phyloP scores from a whole-genome alignment of 2,888 invertebrate species.

The Lasioglossum marginatum region DNA sequence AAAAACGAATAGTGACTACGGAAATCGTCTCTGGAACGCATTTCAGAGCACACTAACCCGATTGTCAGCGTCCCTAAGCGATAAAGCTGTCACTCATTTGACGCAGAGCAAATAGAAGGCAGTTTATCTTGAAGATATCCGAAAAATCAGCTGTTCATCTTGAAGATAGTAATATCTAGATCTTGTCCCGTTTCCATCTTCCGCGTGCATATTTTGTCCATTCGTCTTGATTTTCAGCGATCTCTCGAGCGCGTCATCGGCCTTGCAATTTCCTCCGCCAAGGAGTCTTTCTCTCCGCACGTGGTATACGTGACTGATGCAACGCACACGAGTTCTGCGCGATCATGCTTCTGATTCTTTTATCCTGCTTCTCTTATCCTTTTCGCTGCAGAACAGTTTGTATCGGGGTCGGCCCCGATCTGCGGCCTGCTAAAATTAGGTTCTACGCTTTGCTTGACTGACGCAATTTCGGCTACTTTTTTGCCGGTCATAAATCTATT shows the following conservation, averaged over 20 bases:
- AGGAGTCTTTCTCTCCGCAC: constrained; percentile 27
- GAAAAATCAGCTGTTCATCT: background rate
- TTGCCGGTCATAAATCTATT: constrained; percentile 36
- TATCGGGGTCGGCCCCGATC: background rate
- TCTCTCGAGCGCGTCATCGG: background rate
- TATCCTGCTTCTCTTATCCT: background rate
- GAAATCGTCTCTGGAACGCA: background rate
- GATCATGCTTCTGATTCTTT: constrained; percentile 21
- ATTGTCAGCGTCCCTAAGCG: background rate
- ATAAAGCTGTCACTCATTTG: background rate
- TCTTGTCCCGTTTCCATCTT: background rate
- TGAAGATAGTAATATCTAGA: background rate
- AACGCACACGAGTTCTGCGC: constrained; percentile 49
- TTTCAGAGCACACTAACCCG: background rate
- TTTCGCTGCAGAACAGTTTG: background rate
- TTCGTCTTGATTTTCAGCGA: constrained; percentile 20
- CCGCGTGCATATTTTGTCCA: background rate
- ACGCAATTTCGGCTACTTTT: constrained; percentile 34
- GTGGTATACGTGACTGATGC: constrained; percentile 65
- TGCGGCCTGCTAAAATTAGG: constrained; percentile 43
- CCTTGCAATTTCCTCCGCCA: constrained; percentile 13
- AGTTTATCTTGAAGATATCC: background rate
- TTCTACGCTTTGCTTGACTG: constrained; percentile 32
- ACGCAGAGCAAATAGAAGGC: background rate
- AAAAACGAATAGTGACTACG: too few relatives aligned